Evolutionary conservation across 2,888 invertebrate genomes (phyloP).

Genomic region (Rambutsinella grinnellia): DNA sequence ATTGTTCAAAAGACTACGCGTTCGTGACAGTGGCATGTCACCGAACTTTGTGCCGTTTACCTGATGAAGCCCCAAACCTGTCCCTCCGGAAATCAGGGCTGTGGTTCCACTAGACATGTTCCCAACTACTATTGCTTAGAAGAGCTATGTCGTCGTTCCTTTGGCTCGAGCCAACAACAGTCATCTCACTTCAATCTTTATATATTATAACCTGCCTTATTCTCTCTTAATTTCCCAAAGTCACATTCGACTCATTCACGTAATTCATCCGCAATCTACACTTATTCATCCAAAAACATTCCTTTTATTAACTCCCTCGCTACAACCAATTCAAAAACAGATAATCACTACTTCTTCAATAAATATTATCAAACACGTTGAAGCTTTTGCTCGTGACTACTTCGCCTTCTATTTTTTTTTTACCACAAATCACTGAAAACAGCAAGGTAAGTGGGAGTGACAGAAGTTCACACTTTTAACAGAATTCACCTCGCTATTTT

Average conservation of each 20-base stretch:
- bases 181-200: slow-evolving; percentile 38
- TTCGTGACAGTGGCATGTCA: slow-evolving; percentile 70
- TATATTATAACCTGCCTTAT: too few relatives aligned
- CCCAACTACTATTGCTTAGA: slow-evolving; percentile 29
- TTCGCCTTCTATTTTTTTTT: background rate
- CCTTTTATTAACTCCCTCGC: background rate
- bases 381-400: background rate
- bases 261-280: too few relatives aligned
- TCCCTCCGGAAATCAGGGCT: slow-evolving; percentile 63
- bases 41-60: slow-evolving; percentile 60
- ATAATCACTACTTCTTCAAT: too few relatives aligned
- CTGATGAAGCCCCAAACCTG: slow-evolving; percentile 62
- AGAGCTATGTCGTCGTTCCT: slow-evolving; percentile 11
- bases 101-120: slow-evolving; percentile 66
- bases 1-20: slow-evolving; percentile 70
- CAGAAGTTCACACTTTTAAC: background rate
- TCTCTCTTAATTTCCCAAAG: background rate
- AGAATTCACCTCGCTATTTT: background rate
- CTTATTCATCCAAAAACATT: background rate
- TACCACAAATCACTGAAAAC: background rate
- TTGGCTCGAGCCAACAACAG: slow-evolving; percentile 34
- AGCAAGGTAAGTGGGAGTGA: background rate
- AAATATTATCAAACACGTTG: background rate
- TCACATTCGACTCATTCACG: background rate
- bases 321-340: too few relatives aligned